Base-by-base conservation (phyloP, 2,797 vertebrate genomes). In the Tenualosa thibaudeaui region DNA sequence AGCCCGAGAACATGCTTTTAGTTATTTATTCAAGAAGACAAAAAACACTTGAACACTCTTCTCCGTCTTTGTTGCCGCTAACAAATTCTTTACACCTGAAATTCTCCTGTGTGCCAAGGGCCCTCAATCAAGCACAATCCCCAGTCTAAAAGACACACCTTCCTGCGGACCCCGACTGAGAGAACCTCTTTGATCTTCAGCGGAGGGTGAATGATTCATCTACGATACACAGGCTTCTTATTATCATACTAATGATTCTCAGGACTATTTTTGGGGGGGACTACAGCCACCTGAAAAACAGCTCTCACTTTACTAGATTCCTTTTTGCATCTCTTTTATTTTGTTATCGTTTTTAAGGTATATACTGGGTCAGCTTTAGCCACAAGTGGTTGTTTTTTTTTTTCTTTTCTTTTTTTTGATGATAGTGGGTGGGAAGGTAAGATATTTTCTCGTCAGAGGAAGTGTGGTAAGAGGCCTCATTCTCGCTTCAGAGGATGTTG, bases 181-280 rank as follows among this genome's bases (percentile, higher is more conserved):
- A 19, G 40, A 8, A 19, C 40, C 31, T 46, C 62, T 87, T 85
- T 85, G 56, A 85, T 85, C 82, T 85, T 26, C 56, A 8, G 58
- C 81, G 82, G 71, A 83, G 71, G 13, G 49, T 46, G 82, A 56
- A 81, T 81, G 40, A 84, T 53, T 37, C 60, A 84, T 22, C 22
- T 58, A 53, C 58, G 84, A 56, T 40, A 54, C 22, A 40, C 68
- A 78, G 50, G 37, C 75, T 56, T 54, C 53, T 58, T 56, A 84
- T 84, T 81, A 84, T 56, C 75, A 84, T 84, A 81, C 56, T 81
- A 75, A 84, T 84, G 75, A 81, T 81, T 56, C 75, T 81, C 54
- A 49, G 71, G 37, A 60, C 75, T 81, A 84, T 84, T 81, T 81
- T 84, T 75, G 51, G 54, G 84, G 84, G 37, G 40, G 71, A 78